phyloP scores from a whole-genome alignment of 2,113 vertebrate species.

The Larimichthys polyactis region DNA sequence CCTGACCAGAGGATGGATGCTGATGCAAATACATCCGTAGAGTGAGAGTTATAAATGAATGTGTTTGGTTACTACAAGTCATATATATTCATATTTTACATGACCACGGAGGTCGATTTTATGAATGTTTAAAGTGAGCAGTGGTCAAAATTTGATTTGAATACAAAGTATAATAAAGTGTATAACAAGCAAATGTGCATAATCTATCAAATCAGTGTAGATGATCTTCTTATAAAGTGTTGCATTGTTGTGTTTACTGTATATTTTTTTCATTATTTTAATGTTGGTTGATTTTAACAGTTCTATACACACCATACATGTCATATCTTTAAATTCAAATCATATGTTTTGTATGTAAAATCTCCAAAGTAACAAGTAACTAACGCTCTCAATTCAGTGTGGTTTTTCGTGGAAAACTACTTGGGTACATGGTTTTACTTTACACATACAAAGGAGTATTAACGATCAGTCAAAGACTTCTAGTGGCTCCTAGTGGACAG shows the following conservation, averaged over 20 bases:
- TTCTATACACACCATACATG: too few species aligned
- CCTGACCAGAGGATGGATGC: not conserved
- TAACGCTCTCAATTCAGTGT: too few species aligned
- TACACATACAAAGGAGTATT: not conserved
- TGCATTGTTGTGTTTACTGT: not conserved
- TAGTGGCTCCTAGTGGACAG: slow-evolving; percentile 47
- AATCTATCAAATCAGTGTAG: not conserved
- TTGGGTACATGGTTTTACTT: not conserved
- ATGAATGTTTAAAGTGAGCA: not conserved
- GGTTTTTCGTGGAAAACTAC: too few species aligned
- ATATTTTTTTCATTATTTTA: too few species aligned
- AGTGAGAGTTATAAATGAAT: not conserved
- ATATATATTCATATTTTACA: not conserved
- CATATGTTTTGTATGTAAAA: not conserved
- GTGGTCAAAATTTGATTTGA: not conserved
- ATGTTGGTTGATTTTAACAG: too few species aligned
- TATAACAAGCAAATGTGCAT: not conserved
- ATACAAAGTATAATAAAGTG: not conserved
- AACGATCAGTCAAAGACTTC: not conserved
- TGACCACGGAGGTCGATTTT: not conserved
- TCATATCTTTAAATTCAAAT: too few species aligned
- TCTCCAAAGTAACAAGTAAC: too few species aligned
- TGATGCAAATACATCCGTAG: not conserved
- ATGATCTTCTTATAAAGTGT: not conserved
- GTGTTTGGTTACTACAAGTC: not conserved